Conservation (phyloP, 2,888 invertebrate species). For the Carabus problematicus region DNA sequence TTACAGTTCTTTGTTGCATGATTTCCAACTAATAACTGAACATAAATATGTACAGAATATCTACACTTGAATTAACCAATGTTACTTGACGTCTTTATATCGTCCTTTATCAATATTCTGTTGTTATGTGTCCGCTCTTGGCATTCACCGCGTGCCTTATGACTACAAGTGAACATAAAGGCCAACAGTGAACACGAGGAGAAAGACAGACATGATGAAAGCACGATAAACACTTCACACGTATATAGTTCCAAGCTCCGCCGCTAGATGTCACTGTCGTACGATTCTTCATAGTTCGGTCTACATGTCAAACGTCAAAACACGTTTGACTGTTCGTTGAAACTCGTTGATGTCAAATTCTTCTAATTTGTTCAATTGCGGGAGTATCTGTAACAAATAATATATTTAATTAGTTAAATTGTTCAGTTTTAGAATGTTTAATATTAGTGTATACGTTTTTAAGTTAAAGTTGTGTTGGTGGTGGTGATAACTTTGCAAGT, state of each 20-base stretch:
- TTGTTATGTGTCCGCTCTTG: conserved; percentile 86
- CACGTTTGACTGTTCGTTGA: background rate
- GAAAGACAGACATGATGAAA: conserved; percentile 64
- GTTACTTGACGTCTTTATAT: background rate
- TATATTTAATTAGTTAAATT: background rate
- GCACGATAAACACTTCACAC: background rate
- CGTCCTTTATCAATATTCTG: conserved; percentile 46
- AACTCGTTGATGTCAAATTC: background rate
- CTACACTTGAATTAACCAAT: background rate
- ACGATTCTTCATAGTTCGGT: background rate
- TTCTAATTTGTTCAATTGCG: background rate
- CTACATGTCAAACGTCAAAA: background rate
- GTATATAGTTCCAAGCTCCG: background rate
- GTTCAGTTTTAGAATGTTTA: background rate
- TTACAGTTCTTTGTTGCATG: too few relatives aligned
- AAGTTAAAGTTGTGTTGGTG: too few relatives aligned
- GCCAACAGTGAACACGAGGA: conserved; percentile 96
- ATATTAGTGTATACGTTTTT: background rate
- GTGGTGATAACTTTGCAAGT: background rate
- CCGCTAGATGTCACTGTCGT: conserved; percentile 5
- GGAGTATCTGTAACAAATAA: background rate
- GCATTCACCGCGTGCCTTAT: conserved; percentile 99
- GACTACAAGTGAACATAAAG: conserved; percentile 84
- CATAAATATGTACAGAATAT: background rate
- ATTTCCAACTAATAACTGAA: background rate